Evolutionary conservation across 2,888 invertebrate species (phyloP), one percentile per base, ranked within the genome.

Genomic region (Leptarthrus brevirostris): DNA sequence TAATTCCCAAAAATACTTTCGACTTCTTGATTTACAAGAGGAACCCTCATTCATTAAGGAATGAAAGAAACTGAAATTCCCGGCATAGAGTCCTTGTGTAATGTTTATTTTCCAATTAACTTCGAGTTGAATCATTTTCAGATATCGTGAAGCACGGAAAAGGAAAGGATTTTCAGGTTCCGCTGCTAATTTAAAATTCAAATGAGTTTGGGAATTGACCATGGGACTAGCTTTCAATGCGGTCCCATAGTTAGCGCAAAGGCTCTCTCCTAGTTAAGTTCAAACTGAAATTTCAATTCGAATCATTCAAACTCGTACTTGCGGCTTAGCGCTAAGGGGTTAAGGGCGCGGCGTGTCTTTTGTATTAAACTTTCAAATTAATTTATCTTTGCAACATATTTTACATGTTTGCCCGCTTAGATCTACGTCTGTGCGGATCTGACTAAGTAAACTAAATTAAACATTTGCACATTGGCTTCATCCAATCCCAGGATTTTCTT

Each of bases 401-500:
- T 64, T 44, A n/a, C 64, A 64, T 64, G 64, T 47, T 44, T 54
- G 54, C 6, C 20, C n/a, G 22, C 24, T 40, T 40, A 40, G 6
- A 40, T 40, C 3, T 49, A 1, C 49, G 49, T 18, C 3, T 58
- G 40, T 58, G 16, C 64, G 44, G n/a, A 24, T 20, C 6, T 22
- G 64, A 64, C 64, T 44, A 64, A 44, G 64, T 64, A 64, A 64
- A 64, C 64, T 64, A 64, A 64, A 64, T 64, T 64, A 64, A 64
- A 64, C 64, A 64, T 64, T 64, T 64, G 64, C 64, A 64, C 64
- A 64, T 64, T 64, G 64, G 64, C 64, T 64, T 44, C 64, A 44
- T 64, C 64, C 64, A 64, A 64, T 64, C 64, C 24, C 3, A 18
- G 36, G 44, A 64, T 64, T 64, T 64, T 44, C n/a, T 44, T 44